A percentile compares a stretch with the other conserved stretches of the same genome.
phyloP scores from a whole-genome alignment of 2,888 invertebrate species.

The Chrysotoxum bicinctum region DNA sequence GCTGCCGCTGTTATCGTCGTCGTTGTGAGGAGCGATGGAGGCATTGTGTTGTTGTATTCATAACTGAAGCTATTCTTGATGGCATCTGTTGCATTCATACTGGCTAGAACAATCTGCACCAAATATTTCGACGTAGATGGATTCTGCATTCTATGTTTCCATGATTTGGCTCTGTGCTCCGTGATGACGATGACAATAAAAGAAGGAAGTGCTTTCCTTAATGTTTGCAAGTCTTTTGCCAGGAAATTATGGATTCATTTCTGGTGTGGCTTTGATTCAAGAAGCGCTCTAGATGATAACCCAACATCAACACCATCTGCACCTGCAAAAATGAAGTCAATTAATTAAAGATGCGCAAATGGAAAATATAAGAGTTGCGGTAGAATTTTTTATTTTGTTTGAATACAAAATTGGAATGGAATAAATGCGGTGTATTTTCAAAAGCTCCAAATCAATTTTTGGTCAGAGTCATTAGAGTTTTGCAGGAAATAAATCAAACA shows the following conservation, averaged over 20 bases:
- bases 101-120: conserved; percentile 47
- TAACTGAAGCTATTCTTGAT: conserved; percentile 40
- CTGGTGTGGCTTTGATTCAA: conserved; percentile 27
- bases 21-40: conserved; percentile 40
- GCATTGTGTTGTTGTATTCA: conserved; percentile 53
- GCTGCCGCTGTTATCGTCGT: conserved; percentile 16
- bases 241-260: conserved; percentile 59
- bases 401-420: background rate
- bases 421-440: background rate
- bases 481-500: background rate
- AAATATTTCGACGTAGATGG: conserved; percentile 43
- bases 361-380: background rate
- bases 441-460: background rate
- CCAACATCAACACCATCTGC: conserved; percentile 3
- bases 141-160: conserved; percentile 52
- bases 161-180: background rate
- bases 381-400: background rate
- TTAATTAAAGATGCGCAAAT: conserved; percentile 52
- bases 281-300: background rate
- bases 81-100: conserved; percentile 60
- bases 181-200: conserved; percentile 1
- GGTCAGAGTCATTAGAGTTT: conserved; percentile 51
- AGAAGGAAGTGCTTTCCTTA: conserved; percentile 10
- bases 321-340: conserved; percentile 57
- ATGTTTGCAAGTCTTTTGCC: conserved; percentile 4